Percentiles rank a stretch among this genome's conserved stretches.
These are phyloP conservation scores for Epinotia brunnichana DNA, from an alignment of 2,888 invertebrate genomes.

Conservation along the genomic window DNA sequence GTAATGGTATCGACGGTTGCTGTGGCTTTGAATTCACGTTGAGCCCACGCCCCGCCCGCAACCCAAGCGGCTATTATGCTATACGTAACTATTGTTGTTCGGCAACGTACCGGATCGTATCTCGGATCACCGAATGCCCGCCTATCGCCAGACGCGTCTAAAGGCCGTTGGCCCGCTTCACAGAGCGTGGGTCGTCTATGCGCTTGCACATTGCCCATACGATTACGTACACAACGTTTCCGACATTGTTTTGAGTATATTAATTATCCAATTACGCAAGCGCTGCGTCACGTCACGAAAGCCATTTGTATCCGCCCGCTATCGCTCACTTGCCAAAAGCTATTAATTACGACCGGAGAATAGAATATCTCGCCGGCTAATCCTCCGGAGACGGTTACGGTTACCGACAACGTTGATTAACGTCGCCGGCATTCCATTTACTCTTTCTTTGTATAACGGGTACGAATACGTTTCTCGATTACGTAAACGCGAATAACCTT, in stretches of 20 bases:
- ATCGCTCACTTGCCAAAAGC: conserved; percentile 81
- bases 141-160: conserved; percentile 62
- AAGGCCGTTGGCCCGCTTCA: conserved; percentile 74
- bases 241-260: conserved; percentile 66
- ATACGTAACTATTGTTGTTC: conserved; percentile 59
- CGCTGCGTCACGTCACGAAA: conserved; percentile 69
- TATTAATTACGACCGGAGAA: conserved; percentile 81
- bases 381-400: conserved; percentile 80
- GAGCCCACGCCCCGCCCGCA: conserved; percentile 55
- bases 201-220: conserved; percentile 64
- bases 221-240: conserved; percentile 59
- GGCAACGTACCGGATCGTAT: conserved; percentile 55
- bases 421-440: conserved; percentile 76
- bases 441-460: conserved; percentile 65
- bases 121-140: conserved; percentile 53
- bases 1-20: conserved; percentile 49
- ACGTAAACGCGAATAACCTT: conserved; percentile 71
- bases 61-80: conserved; percentile 56
- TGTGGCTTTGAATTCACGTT: conserved; percentile 48
- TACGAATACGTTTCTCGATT: conserved; percentile 62
- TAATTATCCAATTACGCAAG: conserved; percentile 76
- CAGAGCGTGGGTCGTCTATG: conserved; percentile 72
- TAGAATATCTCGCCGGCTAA: conserved; percentile 80
- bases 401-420: conserved; percentile 82
- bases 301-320: conserved; percentile 69